Evolutionary conservation across 92 coral and sea anemone species (phyloP), one percentile per base, ranked within the genome.

Genomic region (Zoanthus sansibaricus): DNA sequence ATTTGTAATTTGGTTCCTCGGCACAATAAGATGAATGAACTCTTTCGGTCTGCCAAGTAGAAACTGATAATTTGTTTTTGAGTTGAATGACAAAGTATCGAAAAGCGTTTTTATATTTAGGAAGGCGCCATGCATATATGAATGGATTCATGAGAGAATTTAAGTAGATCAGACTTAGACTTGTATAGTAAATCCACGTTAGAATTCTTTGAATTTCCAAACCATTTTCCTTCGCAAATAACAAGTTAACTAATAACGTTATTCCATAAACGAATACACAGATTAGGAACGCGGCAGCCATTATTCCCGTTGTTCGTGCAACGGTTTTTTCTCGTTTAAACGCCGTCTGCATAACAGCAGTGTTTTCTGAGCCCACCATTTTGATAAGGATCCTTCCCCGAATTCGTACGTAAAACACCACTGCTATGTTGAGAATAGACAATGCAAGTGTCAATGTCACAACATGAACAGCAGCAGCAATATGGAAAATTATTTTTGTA

Each of bases 141-240:
- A 71, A 71, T 11, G 76, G 76, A 37, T 72, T 70, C 4, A 70
- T 70, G 31, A 70, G 74, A 70, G 74, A 70, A 12, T 70, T 70
- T 70, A 15, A 33, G 30, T 30, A 31, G 13, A 12, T 15, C 10
- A 9, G 1, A 44, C 4, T 44, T 6, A 6, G 5, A 12, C 1
- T 17, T 16, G 42, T 12, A 30, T 30, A 9, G 31, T 32, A 21
- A 16, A 70, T 14, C 74, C 72, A 67, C 2, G 31, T 20, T 18
- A 67, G 5, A 21, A 32, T 70, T 70, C 5, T 44, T 30, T 9
- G 14, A 0, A 70, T 4, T 25, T 21, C 42, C 42, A 37, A 37
- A 37, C 42, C 17, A 10, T 33, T 25, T 42, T 12, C 42, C 11
- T 37, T 37, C 74, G 32, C 10, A 12, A 70, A 9, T 18, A 70